A percentile compares a stretch with the other conserved stretches of the same genome.
These are phyloP conservation scores for Thermophis baileyi DNA, from an alignment of 2,113 vertebrate genomes.

Conservation along the genomic window DNA sequence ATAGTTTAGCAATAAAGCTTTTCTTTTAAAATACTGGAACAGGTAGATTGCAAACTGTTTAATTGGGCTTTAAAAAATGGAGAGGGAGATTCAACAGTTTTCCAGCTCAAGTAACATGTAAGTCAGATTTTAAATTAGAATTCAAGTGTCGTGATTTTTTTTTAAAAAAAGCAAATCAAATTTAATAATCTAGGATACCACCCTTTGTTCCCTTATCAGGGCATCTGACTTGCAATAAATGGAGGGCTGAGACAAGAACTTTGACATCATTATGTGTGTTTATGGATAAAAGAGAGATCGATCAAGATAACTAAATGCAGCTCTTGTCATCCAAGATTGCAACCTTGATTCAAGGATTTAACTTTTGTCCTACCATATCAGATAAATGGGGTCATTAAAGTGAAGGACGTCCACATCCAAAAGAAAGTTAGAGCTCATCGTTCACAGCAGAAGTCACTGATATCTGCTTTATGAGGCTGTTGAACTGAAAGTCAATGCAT, in stretches of 20 bases:
- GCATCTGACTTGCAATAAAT: conserved; percentile 12
- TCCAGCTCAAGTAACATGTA: background rate
- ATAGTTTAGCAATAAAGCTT: background rate
- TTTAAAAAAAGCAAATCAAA: background rate
- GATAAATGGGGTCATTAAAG: background rate
- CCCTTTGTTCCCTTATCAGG: background rate
- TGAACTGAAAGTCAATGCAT: background rate
- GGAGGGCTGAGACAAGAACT: conserved; percentile 28
- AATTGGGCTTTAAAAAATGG: background rate
- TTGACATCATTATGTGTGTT: conserved; percentile 14
- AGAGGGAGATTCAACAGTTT: background rate
- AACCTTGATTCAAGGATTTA: conserved; percentile 25
- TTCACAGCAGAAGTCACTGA: background rate
- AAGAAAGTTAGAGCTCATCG: background rate
- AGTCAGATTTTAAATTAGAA: background rate
- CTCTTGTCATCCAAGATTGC: conserved; percentile 26
- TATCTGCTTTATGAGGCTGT: background rate
- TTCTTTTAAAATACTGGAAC: background rate
- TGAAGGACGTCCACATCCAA: background rate
- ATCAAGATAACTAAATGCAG: conserved; percentile 29
- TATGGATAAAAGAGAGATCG: conserved; percentile 30
- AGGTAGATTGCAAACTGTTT: background rate
- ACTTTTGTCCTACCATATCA: background rate
- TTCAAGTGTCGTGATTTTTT: background rate
- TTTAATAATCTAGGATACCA: background rate